phyloP scores from a whole-genome alignment of 1,140 invertebrate species.

The Phymastichus coffea region DNA sequence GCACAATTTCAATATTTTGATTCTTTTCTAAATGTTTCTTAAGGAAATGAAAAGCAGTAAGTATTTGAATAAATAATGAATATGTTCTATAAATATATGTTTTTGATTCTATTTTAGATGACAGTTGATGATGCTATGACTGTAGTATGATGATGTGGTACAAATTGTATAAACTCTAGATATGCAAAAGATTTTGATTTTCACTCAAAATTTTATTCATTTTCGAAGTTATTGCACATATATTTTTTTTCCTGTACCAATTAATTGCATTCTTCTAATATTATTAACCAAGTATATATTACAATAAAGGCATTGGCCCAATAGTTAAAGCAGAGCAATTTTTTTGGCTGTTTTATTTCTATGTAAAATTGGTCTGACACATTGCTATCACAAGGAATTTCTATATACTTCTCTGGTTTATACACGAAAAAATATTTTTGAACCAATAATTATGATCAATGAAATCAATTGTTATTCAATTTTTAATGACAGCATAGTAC shows the following conservation, averaged over 20 bases:
- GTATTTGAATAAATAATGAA: conserved; percentile 52
- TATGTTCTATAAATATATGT: not conserved
- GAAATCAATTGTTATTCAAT: conserved; percentile 73
- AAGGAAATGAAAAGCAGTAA: conserved; percentile 80
- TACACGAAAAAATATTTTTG: conserved; percentile 98
- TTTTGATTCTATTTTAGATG: conserved; percentile 60
- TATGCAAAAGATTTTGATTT: conserved; percentile 66
- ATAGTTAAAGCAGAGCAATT: conserved; percentile 97
- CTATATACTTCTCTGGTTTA: conserved; percentile 87
- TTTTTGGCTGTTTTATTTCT: conserved; percentile 96
- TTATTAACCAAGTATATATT: conserved; percentile 93
- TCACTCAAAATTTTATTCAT: conserved; percentile 8
- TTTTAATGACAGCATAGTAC: conserved; percentile 15
- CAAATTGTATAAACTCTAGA: conserved; percentile 93
- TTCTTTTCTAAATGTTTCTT: conserved; percentile 89
- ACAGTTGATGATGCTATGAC: conserved; percentile 93
- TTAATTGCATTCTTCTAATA: conserved; percentile 86
- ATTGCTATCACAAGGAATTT: conserved; percentile 94
- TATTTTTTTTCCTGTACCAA: conserved; percentile 69
- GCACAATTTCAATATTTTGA: conserved; percentile 93
- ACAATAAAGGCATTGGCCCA: conserved; percentile 88
- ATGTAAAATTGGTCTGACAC: conserved; percentile 95
- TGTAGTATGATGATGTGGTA: conserved; percentile 87
- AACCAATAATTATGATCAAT: conserved; percentile 94
- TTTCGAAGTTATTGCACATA: conserved; percentile 9